Conservation (phyloP, 2,113 vertebrate genomes). For the Piliocolobus tephrosceles region DNA sequence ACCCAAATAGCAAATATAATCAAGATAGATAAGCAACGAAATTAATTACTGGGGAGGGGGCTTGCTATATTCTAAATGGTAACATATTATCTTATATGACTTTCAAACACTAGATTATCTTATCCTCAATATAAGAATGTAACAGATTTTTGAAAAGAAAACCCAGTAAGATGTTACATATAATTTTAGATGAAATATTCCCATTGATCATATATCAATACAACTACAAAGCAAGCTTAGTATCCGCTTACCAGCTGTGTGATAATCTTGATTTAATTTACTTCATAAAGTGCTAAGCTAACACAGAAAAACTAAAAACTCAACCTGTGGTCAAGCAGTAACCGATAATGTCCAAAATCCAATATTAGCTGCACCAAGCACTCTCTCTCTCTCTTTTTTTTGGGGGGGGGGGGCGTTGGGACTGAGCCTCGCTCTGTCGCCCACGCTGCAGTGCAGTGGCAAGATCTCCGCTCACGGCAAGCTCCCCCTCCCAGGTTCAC, state of each 20-base stretch:
- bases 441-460: no score
- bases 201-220: background rate
- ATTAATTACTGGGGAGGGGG: background rate
- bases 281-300: background rate
- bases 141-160: background rate
- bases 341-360: background rate
- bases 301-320: background rate
- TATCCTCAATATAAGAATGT: background rate
- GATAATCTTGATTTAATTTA: background rate
- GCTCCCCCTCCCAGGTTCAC: no score
- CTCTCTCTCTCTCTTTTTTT: no score
- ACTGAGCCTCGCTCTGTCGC: no score
- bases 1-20: background rate
- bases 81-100: background rate
- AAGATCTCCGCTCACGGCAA: no score
- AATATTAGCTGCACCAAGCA: background rate
- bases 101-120: background rate
- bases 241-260: background rate
- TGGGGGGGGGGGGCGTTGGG: no score
- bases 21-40: background rate
- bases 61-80: no score
- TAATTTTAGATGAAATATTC: background rate
- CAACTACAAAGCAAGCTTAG: background rate
- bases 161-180: background rate
- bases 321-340: background rate